Evolutionary conservation across 2,888 invertebrate genomes (phyloP).

Genomic region (Tiphia femorata): DNA sequence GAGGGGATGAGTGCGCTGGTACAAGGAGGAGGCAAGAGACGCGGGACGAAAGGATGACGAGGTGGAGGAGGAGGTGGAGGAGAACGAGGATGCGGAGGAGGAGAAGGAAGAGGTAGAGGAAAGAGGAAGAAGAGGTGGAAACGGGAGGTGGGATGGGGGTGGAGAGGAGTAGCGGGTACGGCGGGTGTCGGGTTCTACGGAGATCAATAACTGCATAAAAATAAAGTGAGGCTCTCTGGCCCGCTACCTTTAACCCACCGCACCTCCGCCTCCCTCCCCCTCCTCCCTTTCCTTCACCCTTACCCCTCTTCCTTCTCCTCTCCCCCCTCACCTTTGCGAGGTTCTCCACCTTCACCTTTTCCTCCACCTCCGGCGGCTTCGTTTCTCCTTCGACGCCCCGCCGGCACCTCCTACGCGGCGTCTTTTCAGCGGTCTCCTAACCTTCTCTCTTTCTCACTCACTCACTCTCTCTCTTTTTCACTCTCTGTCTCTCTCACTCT

Average conservation of each 20-base stretch:
- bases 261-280: slow-evolving; percentile 47
- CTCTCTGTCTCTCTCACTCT: slow-evolving; percentile 17
- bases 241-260: slow-evolving; percentile 67
- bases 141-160: slow-evolving; percentile 14
- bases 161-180: slow-evolving; percentile 41
- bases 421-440: slow-evolving; percentile 21
- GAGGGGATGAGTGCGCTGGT: too few species aligned
- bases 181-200: slow-evolving; percentile 63
- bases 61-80: slow-evolving; percentile 29
- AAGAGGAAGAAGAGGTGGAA: slow-evolving; percentile 16
- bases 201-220: slow-evolving; percentile 70
- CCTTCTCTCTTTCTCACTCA: too few species aligned
- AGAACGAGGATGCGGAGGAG: not conserved
- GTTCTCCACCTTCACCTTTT: slow-evolving; percentile 50
- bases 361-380: slow-evolving; percentile 43
- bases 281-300: slow-evolving; percentile 49
- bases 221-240: slow-evolving; percentile 69
- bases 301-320: slow-evolving; percentile 34
- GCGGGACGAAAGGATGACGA: slow-evolving; percentile 15
- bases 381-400: slow-evolving; percentile 39
- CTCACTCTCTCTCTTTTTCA: slow-evolving; percentile 12
- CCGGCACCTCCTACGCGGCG: slow-evolving; percentile 29
- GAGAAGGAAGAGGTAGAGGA: not conserved
- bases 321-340: slow-evolving; percentile 36
- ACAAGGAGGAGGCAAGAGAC: slow-evolving; percentile 42